phyloP scores from a whole-genome alignment of 2,797 vertebrate species.

The Rhincodon typus region DNA sequence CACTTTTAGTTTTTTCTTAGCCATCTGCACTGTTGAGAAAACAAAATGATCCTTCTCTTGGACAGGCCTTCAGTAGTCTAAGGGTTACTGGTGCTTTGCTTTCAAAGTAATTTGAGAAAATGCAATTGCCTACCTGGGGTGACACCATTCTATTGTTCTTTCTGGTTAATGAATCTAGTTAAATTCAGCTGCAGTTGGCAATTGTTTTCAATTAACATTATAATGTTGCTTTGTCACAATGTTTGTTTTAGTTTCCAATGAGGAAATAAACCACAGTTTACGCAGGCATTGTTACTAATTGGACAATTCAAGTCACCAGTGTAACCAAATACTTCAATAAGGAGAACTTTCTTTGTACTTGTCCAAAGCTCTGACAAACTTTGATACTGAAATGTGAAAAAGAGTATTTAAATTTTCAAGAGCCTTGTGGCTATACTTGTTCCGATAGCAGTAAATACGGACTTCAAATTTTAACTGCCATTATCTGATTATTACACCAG shows the following conservation, averaged over 20 bases:
- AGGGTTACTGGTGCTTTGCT: neutral
- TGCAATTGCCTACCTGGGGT: conserved; percentile 12
- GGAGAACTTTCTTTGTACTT: neutral
- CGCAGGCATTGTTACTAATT: neutral
- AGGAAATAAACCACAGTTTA: neutral
- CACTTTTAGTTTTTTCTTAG: neutral
- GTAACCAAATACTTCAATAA: neutral
- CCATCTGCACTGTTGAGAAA: neutral
- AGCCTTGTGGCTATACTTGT: neutral
- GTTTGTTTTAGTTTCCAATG: neutral
- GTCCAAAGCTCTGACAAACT: neutral
- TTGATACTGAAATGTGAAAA: neutral
- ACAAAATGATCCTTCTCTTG: neutral
- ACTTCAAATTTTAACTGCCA: too few relatives aligned
- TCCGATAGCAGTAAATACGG: too few relatives aligned
- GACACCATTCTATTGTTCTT: conserved; percentile 25
- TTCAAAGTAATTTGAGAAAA: conserved; percentile 19
- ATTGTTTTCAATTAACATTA: conserved; percentile 18
- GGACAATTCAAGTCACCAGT: neutral
- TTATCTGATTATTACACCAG: too few relatives aligned
- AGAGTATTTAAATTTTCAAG: neutral
- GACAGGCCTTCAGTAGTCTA: neutral
- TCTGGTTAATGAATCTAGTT: conserved; percentile 7
- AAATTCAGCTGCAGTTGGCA: neutral
- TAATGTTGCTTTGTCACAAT: too few relatives aligned